Evolutionary conservation across 1,140 invertebrate species (phyloP).

Genomic region (Sitodiplosis mosellana): DNA sequence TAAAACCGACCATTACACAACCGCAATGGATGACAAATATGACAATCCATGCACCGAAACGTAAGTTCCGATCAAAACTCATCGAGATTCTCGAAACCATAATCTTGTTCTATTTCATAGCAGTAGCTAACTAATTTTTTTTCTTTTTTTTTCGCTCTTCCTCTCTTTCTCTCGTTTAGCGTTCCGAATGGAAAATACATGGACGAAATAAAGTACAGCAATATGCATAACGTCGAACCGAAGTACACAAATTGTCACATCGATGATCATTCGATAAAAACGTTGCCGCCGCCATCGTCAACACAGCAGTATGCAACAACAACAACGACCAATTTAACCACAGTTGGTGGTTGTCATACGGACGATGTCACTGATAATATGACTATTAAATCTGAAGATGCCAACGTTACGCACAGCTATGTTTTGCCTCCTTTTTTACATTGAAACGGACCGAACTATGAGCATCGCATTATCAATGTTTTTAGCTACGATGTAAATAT

Average conservation of each 20-base stretch:
- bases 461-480: background rate
- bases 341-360: constrained; percentile 12
- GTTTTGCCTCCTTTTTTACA: constrained; percentile 26
- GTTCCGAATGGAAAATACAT: constrained; percentile 8
- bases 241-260: constrained; percentile 14
- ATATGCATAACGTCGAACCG: constrained; percentile 8
- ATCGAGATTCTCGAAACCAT: background rate
- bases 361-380: constrained; percentile 7
- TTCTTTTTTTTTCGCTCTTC: too few relatives aligned
- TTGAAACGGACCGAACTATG: constrained; percentile 18
- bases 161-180: background rate
- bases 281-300: constrained; percentile 2
- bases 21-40: constrained; percentile 6
- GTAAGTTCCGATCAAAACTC: background rate
- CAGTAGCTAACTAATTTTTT: too few relatives aligned
- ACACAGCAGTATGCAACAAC: constrained; percentile 3
- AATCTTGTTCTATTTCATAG: too few relatives aligned
- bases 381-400: constrained; percentile 21
- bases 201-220: constrained; percentile 3
- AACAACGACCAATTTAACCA: constrained; percentile 1
- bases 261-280: constrained; percentile 8
- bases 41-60: constrained; percentile 2
- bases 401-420: constrained; percentile 14
- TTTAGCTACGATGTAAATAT: background rate
- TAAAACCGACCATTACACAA: constrained; percentile 6